These are phyloP conservation scores for Notarius lentiginosus DNA, from an alignment of 2,113 vertebrate genomes.

Conservation along the genomic window DNA sequence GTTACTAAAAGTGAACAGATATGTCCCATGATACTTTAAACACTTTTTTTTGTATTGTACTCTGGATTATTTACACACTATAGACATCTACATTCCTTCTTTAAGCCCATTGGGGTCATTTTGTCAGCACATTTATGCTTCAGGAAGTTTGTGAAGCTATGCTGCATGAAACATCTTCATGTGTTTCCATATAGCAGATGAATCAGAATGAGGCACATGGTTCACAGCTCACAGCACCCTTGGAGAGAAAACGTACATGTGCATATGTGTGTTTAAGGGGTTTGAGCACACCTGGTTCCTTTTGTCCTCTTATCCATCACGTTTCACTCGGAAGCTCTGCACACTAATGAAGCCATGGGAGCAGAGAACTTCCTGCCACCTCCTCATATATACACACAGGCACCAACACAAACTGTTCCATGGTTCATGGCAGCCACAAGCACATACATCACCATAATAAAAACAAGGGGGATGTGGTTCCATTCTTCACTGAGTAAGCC, in stretches of 20 bases:
- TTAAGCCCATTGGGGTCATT: not conserved
- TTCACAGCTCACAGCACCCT: slow-evolving; percentile 6
- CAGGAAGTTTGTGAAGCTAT: not conserved
- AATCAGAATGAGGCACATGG: not conserved
- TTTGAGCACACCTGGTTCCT: slow-evolving; percentile 30
- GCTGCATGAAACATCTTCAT: not conserved
- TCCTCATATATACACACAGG: slow-evolving; percentile 31
- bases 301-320: slow-evolving; percentile 53
- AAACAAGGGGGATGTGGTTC: slow-evolving; percentile 24
- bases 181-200: not conserved
- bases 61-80: not conserved
- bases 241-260: not conserved
- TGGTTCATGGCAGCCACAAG: slow-evolving; percentile 30
- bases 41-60: not conserved
- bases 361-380: slow-evolving; percentile 24
- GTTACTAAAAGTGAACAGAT: not conserved
- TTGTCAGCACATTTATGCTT: not conserved
- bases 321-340: not conserved
- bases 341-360: slow-evolving; percentile 50
- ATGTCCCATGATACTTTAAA: no score
- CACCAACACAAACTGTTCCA: slow-evolving; percentile 15
- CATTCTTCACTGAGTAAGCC: slow-evolving; percentile 29
- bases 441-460: slow-evolving; percentile 26
- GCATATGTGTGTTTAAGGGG: slow-evolving; percentile 6
- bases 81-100: not conserved